Conservation (phyloP, 2,888 invertebrate species). For the Philonicus albiceps region DNA sequence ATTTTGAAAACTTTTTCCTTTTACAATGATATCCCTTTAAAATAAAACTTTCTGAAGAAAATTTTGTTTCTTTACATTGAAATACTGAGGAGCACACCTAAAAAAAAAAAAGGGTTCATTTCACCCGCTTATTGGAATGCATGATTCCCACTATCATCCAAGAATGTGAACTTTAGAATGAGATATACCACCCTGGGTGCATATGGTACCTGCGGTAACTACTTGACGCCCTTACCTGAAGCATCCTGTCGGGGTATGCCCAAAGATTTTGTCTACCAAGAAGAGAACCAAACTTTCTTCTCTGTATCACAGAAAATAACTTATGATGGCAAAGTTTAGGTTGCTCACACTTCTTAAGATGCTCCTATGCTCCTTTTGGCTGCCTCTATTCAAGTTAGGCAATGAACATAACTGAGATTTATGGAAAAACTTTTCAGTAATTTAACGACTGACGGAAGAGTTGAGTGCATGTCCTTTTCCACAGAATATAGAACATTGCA, state of each 20-base stretch:
- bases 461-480: neutral
- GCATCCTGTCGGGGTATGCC: neutral
- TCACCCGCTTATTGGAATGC: slow-evolving; percentile 20
- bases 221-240: neutral
- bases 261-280: neutral
- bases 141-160: neutral
- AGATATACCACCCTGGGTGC: neutral
- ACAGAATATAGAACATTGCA: neutral
- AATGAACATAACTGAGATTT: neutral
- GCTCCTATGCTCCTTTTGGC: neutral
- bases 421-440: neutral
- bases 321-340: neutral
- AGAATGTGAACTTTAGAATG: neutral
- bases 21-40: slow-evolving; percentile 30
- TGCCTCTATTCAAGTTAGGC: neutral
- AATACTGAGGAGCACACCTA: slow-evolving; percentile 3
- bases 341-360: neutral
- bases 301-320: neutral
- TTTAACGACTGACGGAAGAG: neutral
- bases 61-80: slow-evolving; percentile 23
- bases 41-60: slow-evolving; percentile 21
- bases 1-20: slow-evolving; percentile 11
- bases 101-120: slow-evolving; percentile 21
- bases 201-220: neutral
- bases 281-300: neutral